Base-by-base conservation (phyloP, 1,140 invertebrate species). In the Wasmannia auropunctata region DNA sequence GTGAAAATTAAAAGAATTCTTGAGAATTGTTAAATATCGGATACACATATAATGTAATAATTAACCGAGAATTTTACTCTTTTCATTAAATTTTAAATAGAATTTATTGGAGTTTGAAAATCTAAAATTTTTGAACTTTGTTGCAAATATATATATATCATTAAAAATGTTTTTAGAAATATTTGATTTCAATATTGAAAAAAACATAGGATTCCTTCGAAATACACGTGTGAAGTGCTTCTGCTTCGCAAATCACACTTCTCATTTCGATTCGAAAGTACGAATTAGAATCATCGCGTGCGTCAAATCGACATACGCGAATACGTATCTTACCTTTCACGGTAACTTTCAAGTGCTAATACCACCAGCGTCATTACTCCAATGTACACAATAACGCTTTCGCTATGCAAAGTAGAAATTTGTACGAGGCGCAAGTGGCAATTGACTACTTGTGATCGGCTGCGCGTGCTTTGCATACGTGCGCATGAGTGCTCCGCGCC, bases 381-480 rank as follows among this genome's bases (percentile, higher is more conserved):
- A 28, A 31, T 54, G 63, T 56, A 37, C 8, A 63, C 37, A 58
- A 77, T 58, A 34, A 67, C 63, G 63, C 37, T 67, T 58, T 79
- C 74, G 54, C 31, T 88, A 89, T 87, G 79, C 80, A 88, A 87
- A 91, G 65, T 74, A 85, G 77, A 88, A 88, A 91, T 89, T 91
- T 92, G 87, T 90, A 87, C 87, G 31, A 49, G 63, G 65, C 81
- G 72, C 69, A 87, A 81, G 58, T 87, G 87, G 86, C 86, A 92
- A 92, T 91, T 92, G 83, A 85, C 79, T 69, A 65, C 46, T 86
- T 83, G 85, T 75, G 67, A 86, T 74, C 77, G 72, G 83, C 31
- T 81, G 87, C 89, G 84, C 87, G 83, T 88, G 91, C 85, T 94
- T 93, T 92, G 91, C 92, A 95, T 94, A 91, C 87, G 91, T n/a